A percentile compares a stretch with the other conserved stretches of the same genome.
phyloP scores from a whole-genome alignment of 2,888 invertebrate species.

The Troides aeacus region DNA sequence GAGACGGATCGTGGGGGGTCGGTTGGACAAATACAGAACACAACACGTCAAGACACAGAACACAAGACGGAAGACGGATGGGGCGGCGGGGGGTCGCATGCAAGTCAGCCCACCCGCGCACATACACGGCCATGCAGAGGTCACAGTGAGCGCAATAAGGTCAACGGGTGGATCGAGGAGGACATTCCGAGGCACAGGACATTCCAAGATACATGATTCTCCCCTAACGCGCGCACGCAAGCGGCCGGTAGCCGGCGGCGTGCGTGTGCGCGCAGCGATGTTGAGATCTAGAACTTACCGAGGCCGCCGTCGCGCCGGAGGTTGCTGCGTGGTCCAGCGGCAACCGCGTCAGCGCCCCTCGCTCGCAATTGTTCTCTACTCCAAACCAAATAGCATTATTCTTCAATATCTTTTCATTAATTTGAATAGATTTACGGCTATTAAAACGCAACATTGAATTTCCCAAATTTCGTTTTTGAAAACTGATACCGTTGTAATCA shows the following conservation, averaged over 20 bases:
- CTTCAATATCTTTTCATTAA: not conserved
- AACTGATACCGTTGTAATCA: no score
- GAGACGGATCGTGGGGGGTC: conserved; percentile 56
- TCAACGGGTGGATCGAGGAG: conserved; percentile 75
- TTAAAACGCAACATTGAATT: no score
- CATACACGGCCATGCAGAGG: conserved; percentile 73
- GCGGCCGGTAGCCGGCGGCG: conserved; percentile 42
- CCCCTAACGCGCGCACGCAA: conserved; percentile 76
- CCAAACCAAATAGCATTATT: conserved; percentile 40
- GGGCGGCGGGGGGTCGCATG: conserved; percentile 60
- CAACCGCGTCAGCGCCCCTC: conserved; percentile 39
- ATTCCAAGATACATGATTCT: conserved; percentile 82
- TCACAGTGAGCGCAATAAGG: conserved; percentile 68
- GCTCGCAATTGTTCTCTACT: conserved; percentile 60
- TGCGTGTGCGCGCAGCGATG: conserved; percentile 76
- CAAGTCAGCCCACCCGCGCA: conserved; percentile 66
- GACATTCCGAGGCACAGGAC: conserved; percentile 82
- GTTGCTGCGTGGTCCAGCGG: conserved; percentile 36
- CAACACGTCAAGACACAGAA: conserved; percentile 78
- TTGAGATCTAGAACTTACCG: conserved; percentile 81
- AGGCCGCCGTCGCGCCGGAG: conserved; percentile 45
- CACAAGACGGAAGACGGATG: conserved; percentile 70
- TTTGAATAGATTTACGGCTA: not conserved
- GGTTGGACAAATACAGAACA: conserved; percentile 70
- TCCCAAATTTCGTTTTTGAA: no score